Evolutionary conservation across 2,888 invertebrate species (phyloP).

Genomic region (Lycophotia porphyrea): DNA sequence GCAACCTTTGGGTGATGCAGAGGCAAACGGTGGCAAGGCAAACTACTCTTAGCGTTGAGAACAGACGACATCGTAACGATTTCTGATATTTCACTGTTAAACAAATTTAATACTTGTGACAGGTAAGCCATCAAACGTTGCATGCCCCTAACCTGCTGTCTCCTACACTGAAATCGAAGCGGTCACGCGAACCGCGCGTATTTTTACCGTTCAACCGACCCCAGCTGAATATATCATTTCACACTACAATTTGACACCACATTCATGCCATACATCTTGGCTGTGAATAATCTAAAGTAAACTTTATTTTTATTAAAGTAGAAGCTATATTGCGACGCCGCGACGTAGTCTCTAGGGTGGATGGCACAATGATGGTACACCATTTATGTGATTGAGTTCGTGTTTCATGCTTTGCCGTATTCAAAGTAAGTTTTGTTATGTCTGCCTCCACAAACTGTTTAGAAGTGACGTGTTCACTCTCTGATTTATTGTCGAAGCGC

Average conservation of each 20-base stretch:
- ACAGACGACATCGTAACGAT: slow-evolving; percentile 49
- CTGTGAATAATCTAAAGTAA: slow-evolving; percentile 67
- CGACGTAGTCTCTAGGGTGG: slow-evolving; percentile 62
- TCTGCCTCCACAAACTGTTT: slow-evolving; percentile 76
- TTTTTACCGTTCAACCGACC: slow-evolving; percentile 73
- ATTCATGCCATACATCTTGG: slow-evolving; percentile 71
- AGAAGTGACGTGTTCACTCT: slow-evolving; percentile 69
- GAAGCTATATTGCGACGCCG: slow-evolving; percentile 55
- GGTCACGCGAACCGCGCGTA: slow-evolving; percentile 81
- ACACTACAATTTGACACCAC: slow-evolving; percentile 86
- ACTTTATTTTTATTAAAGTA: slow-evolving; percentile 69
- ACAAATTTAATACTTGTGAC: slow-evolving; percentile 82
- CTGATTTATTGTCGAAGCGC: slow-evolving; percentile 78
- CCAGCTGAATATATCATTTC: slow-evolving; percentile 84
- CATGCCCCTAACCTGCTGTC: slow-evolving; percentile 78
- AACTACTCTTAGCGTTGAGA: slow-evolving; percentile 12
- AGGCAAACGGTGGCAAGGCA: background rate
- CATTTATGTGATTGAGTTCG: slow-evolving; percentile 81
- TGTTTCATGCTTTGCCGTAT: slow-evolving; percentile 75
- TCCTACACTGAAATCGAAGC: slow-evolving; percentile 77
- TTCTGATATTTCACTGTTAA: slow-evolving; percentile 72
- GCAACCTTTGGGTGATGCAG: background rate
- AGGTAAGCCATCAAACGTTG: slow-evolving; percentile 77
- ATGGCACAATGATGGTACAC: slow-evolving; percentile 74
- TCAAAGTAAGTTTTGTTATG: slow-evolving; percentile 81